Percentiles rank a stretch among this genome's conserved stretches.
Evolutionary conservation across 1,140 invertebrate genomes (phyloP).

Genomic region (Drosophila funebris): DNA sequence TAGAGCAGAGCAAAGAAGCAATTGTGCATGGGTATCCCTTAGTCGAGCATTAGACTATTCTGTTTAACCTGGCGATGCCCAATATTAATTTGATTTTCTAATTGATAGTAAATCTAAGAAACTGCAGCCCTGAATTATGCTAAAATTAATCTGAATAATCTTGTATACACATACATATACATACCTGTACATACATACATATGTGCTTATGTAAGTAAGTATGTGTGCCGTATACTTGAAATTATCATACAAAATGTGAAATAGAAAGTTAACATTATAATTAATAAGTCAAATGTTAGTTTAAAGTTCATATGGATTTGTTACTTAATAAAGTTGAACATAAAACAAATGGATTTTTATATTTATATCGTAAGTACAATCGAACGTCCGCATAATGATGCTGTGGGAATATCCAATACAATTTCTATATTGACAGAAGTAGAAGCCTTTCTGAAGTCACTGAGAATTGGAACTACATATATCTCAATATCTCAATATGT

Average conservation of each 20-base stretch:
- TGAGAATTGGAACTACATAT: too few species aligned
- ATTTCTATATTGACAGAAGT: too few species aligned
- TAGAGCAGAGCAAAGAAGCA: neutral
- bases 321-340: conserved; percentile 61
- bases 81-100: too few species aligned
- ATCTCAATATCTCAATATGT: too few species aligned
- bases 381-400: too few species aligned
- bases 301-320: conserved; percentile 48
- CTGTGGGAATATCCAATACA: too few species aligned
- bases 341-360: conserved; percentile 11
- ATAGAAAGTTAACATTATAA: conserved; percentile 66
- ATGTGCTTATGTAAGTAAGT: conserved; percentile 3
- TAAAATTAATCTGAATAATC: neutral
- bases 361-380: neutral
- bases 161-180: conserved; percentile 1
- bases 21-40: neutral
- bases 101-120: neutral
- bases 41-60: neutral
- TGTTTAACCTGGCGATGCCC: neutral
- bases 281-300: conserved; percentile 52
- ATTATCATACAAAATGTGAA: conserved; percentile 61
- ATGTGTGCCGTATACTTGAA: conserved; percentile 20
- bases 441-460: too few species aligned
- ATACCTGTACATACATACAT: conserved; percentile 10
- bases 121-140: neutral